Evolutionary conservation across 2,113 vertebrate species (phyloP), one percentile per base, ranked within the genome.

Genomic region (Tichodroma muraria): DNA sequence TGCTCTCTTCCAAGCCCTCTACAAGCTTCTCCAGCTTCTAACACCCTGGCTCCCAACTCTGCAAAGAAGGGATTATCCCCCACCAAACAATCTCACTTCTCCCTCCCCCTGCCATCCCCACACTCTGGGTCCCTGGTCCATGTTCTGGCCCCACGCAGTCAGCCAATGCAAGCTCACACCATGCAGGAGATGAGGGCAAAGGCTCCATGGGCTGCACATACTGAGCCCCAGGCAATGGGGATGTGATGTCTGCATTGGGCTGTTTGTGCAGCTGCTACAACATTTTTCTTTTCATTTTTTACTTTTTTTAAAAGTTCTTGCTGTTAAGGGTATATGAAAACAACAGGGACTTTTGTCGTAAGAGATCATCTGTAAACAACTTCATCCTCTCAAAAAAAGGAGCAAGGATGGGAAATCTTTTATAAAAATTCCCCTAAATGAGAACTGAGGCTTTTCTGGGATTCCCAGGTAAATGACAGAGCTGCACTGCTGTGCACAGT

Each of bases 381-480:
- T 0, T 68, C 40, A 30, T 47, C 14, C 40, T 81, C 61, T 84
- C 27, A 49, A 35, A 64, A 86, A 56, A 42, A 69, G 15, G 10
- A 92, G 50, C n/a, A 66, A 81, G 49, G 31, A 94, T 59, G 53
- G 57, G 45, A 92, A 94, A 80, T 45, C 50, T 21, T 44, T 70
- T 60, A 47, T 12, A 16, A 59, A 89, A 93, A 69, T 92, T 94
- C 93, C 84, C 87, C 87, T 87, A 61, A 87, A 69, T 47, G 13
- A 79, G 45, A 81, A 89, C 25, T 73, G 78, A 95, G 23, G 50
- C 33, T 85, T 94, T 89, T 88, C 66, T 82, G 89, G 66, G 89
- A 89, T 87, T 95, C 66, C 72, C 69, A 94, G 89, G 89, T 87
- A 87, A 93, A 79, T 30, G 52, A 42, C 65, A 84, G 42, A 89